phyloP scores from a whole-genome alignment of 2,113 vertebrate species.

The Phycodurus eques region DNA sequence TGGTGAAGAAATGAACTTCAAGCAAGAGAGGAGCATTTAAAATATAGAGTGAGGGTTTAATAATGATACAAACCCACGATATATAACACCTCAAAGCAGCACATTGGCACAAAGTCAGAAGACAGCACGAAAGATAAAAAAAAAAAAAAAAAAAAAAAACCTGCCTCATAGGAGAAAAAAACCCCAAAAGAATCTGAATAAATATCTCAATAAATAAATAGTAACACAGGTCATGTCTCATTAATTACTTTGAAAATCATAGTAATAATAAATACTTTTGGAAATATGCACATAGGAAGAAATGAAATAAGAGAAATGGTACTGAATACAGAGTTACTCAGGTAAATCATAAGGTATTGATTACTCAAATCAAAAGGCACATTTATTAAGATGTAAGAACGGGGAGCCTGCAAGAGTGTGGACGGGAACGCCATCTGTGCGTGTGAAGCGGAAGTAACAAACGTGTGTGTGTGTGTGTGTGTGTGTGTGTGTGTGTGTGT shows the following conservation, averaged over 20 bases:
- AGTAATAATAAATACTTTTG: slow-evolving; percentile 71
- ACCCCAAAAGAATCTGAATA: slow-evolving; percentile 74
- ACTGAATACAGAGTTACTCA: slow-evolving; percentile 76
- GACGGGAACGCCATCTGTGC: slow-evolving; percentile 31
- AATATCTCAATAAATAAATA: slow-evolving; percentile 82
- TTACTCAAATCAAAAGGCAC: slow-evolving; percentile 83
- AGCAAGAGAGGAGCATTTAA: slow-evolving; percentile 41
- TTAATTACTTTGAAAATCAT: slow-evolving; percentile 72
- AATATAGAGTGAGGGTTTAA: slow-evolving; percentile 84
- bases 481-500: slow-evolving; percentile 27
- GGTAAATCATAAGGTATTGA: slow-evolving; percentile 76
- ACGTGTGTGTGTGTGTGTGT: slow-evolving; percentile 42
- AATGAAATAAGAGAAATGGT: slow-evolving; percentile 69
- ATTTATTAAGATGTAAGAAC: slow-evolving; percentile 82
- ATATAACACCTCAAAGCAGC: slow-evolving; percentile 83
- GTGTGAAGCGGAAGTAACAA: slow-evolving; percentile 54
- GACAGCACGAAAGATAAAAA: slow-evolving; percentile 78
- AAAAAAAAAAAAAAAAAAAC: slow-evolving; percentile 35
- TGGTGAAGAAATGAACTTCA: background rate
- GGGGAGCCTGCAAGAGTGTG: slow-evolving; percentile 55
- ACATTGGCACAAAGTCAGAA: slow-evolving; percentile 82
- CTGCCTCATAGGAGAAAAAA: slow-evolving; percentile 64
- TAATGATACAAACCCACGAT: slow-evolving; percentile 81
- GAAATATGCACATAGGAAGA: slow-evolving; percentile 78
- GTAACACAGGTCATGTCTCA: slow-evolving; percentile 75